Evolutionary conservation across 30 jellyfish, hydroid and myxozoan genomes (phyloP).

Genomic region (Chrysaora quinquecirrha): DNA sequence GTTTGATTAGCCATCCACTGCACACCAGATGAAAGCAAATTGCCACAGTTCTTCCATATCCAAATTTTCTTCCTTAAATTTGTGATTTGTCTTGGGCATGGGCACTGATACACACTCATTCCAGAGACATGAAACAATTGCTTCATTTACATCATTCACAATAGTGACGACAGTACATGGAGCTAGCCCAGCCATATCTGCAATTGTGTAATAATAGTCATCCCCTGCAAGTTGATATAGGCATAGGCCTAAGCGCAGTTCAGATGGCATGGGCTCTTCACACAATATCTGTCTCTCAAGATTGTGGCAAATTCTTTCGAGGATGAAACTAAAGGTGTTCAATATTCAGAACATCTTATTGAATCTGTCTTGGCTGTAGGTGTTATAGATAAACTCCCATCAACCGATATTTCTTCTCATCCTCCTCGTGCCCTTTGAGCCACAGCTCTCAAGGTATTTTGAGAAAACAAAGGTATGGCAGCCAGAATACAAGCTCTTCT

Average conservation of each 20-base stretch:
- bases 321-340: background rate
- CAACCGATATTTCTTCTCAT: background rate
- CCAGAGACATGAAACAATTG: conserved; percentile 18
- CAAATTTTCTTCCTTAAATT: background rate
- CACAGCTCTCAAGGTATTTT: background rate
- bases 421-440: background rate
- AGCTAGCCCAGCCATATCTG: conserved; percentile 23
- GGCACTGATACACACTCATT: background rate
- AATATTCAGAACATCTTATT: conserved; percentile 29
- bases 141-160: conserved; percentile 10
- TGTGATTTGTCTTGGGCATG: background rate
- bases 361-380: background rate
- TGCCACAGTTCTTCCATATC: conserved; percentile 24
- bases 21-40: conserved; percentile 2
- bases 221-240: conserved; percentile 19
- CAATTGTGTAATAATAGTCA: conserved; percentile 31
- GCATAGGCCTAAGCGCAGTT: conserved; percentile 13
- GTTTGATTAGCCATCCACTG: conserved; percentile 19
- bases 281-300: background rate
- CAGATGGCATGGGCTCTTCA: conserved; percentile 37
- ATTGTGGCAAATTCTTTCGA: background rate
- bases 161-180: conserved; percentile 1
- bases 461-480: background rate
- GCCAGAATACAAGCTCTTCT: background rate
- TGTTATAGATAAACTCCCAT: background rate